Evolutionary conservation across 2,888 invertebrate species (phyloP).

Genomic region (Xanthostigma xanthostigma): DNA sequence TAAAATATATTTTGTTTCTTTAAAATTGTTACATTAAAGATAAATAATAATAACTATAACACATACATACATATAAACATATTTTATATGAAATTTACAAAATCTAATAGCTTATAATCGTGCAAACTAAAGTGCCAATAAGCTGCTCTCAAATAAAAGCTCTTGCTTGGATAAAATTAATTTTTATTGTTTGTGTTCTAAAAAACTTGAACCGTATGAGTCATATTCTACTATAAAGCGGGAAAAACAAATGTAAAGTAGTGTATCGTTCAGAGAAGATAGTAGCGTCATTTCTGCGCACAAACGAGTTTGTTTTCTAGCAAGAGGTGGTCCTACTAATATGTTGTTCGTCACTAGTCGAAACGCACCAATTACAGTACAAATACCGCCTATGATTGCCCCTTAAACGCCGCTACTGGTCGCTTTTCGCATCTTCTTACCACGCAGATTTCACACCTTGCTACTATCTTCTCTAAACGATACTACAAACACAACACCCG

Average conservation of each 20-base stretch:
- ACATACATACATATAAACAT: slow-evolving; percentile 3
- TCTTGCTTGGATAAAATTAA: not conserved
- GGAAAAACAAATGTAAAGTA: not conserved
- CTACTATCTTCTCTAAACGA: no score
- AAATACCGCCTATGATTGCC: no score
- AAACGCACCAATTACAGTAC: no score
- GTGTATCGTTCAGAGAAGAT: no score
- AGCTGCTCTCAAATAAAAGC: not conserved
- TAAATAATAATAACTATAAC: slow-evolving; percentile 1
- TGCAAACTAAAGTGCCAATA: not conserved
- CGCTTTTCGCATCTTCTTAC: no score
- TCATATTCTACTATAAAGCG: not conserved
- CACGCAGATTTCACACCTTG: no score
- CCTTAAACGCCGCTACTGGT: no score
- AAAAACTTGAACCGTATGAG: not conserved
- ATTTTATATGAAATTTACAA: slow-evolving; percentile 5
- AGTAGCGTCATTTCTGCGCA: no score
- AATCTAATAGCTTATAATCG: not conserved
- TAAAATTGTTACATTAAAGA: slow-evolving; percentile 1
- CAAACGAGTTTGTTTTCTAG: no score
- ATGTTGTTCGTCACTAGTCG: no score
- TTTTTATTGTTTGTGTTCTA: not conserved
- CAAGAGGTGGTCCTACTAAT: no score
- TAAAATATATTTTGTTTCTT: slow-evolving; percentile 1
- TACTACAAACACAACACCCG: no score